Percentiles rank a stretch among this genome's conserved stretches.
These are phyloP conservation scores for Excalfactoria chinensis DNA, from an alignment of 2,113 vertebrate species.

Conservation along the genomic window DNA sequence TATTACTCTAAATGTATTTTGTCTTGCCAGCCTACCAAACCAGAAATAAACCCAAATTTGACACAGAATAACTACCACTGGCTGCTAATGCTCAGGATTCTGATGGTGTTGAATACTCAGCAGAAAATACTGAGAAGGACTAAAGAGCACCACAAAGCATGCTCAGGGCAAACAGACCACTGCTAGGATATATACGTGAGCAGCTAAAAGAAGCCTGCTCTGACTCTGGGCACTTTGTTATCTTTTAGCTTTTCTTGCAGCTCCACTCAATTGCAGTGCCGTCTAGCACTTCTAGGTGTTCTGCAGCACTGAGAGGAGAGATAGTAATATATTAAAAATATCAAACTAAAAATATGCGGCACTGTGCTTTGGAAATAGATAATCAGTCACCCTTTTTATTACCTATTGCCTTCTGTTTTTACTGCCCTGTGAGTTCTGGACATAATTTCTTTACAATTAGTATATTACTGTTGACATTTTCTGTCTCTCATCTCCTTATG, in stretches of 20 bases:
- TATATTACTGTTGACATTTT: neutral
- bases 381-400: neutral
- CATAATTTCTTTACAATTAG: neutral
- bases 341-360: neutral
- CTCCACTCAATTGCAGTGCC: neutral
- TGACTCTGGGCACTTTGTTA: neutral
- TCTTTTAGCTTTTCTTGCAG: neutral
- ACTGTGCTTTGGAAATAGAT: neutral
- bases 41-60: neutral
- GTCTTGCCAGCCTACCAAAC: neutral
- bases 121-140: neutral
- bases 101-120: neutral
- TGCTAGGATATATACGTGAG: neutral
- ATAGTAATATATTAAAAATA: neutral
- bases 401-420: neutral
- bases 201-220: neutral
- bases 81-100: neutral
- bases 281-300: neutral
- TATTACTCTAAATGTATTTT: neutral
- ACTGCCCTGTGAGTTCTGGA: neutral
- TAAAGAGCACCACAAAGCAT: neutral
- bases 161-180: neutral
- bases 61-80: neutral
- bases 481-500: neutral
- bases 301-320: neutral